These are phyloP conservation scores for Pterobdella sp. DNA, from an alignment of 2,888 invertebrate genomes.

Conservation along the genomic window DNA sequence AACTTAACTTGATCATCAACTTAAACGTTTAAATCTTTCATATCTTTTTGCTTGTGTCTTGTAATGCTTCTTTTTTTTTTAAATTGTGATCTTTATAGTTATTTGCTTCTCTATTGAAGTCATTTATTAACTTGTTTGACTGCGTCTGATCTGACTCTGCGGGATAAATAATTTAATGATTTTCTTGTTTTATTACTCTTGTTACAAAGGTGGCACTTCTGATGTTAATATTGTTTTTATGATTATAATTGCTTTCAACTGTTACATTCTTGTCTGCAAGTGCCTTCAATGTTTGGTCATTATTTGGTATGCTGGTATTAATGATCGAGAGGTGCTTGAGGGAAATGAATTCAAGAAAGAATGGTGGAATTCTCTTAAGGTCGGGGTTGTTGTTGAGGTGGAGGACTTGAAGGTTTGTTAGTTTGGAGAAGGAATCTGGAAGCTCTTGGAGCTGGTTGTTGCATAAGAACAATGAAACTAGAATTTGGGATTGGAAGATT, in stretches of 20 bases:
- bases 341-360: not conserved
- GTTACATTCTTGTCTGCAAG: not conserved
- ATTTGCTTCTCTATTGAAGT: too few species aligned
- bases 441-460: slow-evolving; percentile 9
- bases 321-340: slow-evolving; percentile 1
- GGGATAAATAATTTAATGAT: too few species aligned
- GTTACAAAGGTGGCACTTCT: not conserved
- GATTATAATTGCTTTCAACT: not conserved
- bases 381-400: slow-evolving; percentile 18
- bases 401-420: not conserved
- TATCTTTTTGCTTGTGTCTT: too few species aligned
- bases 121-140: too few species aligned
- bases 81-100: too few species aligned
- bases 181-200: too few species aligned
- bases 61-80: too few species aligned
- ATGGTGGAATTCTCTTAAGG: not conserved
- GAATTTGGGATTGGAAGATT: not conserved
- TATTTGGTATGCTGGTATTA: not conserved
- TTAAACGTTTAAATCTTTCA: too few species aligned
- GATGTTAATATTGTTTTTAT: not conserved
- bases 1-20: too few species aligned
- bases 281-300: not conserved
- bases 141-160: too few species aligned
- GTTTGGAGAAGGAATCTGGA: not conserved
- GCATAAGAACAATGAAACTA: slow-evolving; percentile 6